A percentile compares a stretch with the other conserved stretches of the same genome.
Evolutionary conservation across 2,797 vertebrate species (phyloP).

Genomic region (Lutjanus argentimaculatus): DNA sequence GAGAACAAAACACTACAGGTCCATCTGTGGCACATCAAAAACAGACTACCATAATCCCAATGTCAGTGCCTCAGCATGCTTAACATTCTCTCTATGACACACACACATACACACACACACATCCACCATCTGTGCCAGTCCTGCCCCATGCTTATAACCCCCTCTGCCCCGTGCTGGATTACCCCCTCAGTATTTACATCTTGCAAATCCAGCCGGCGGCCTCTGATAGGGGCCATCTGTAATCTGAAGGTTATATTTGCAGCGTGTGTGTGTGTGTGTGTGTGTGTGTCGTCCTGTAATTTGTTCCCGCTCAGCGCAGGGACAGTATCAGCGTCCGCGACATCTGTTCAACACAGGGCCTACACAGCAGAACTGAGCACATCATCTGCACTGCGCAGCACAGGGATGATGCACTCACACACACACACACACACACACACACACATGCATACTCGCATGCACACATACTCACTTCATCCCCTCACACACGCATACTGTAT

Average conservation of each 20-base stretch:
- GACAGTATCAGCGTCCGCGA: slow-evolving; percentile 79
- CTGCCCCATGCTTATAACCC: slow-evolving; percentile 54
- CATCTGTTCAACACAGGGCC: slow-evolving; percentile 83
- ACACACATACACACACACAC: slow-evolving; percentile 30
- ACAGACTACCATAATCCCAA: slow-evolving; percentile 69
- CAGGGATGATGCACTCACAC: slow-evolving; percentile 46
- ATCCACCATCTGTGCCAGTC: slow-evolving; percentile 67
- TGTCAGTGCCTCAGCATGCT: slow-evolving; percentile 53
- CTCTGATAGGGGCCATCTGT: slow-evolving; percentile 83
- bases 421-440: slow-evolving; percentile 22
- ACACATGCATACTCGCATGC: slow-evolving; percentile 5
- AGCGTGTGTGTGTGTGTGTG: slow-evolving; percentile 25
- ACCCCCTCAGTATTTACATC: slow-evolving; percentile 83
- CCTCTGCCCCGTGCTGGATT: slow-evolving; percentile 75
- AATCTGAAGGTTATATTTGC: slow-evolving; percentile 84
- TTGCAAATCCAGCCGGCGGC: slow-evolving; percentile 77
- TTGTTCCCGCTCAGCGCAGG: slow-evolving; percentile 76
- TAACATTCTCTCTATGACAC: slow-evolving; percentile 53
- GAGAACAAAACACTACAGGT: slow-evolving; percentile 50
- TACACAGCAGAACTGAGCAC: slow-evolving; percentile 71
- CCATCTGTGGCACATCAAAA: slow-evolving; percentile 66
- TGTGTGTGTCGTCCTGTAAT: slow-evolving; percentile 64
- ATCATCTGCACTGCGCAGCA: slow-evolving; percentile 65
- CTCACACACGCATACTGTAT: neutral
- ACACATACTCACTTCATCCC: slow-evolving; percentile 1